Evolutionary conservation across 2,888 invertebrate species (phyloP).

Genomic region (Campaea margaritaria): DNA sequence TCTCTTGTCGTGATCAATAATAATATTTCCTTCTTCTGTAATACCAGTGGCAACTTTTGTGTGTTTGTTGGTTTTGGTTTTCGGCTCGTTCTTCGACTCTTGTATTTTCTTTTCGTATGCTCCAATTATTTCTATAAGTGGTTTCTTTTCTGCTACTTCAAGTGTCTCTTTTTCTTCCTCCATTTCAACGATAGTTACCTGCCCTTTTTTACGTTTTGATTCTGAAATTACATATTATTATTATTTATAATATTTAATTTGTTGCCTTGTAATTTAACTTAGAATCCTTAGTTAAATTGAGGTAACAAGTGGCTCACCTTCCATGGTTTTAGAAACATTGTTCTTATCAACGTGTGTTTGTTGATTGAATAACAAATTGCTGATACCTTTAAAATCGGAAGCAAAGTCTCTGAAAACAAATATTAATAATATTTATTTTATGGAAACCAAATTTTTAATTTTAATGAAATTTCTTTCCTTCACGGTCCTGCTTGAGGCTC

Average conservation of each 20-base stretch:
- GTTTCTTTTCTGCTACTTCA: conserved; percentile 58
- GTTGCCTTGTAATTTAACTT: too few species aligned
- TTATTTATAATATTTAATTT: not conserved
- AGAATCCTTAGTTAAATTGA: too few species aligned
- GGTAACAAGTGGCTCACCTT: too few species aligned
- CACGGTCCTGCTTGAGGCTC: too few species aligned
- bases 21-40: conserved; percentile 51
- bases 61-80: conserved; percentile 30
- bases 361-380: conserved; percentile 65
- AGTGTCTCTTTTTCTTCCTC: conserved; percentile 44
- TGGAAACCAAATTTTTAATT: too few species aligned
- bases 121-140: conserved; percentile 69
- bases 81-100: conserved; percentile 36
- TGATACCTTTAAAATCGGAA: conserved; percentile 61
- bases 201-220: conserved; percentile 41
- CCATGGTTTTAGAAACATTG: conserved; percentile 47
- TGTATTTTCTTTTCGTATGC: conserved; percentile 45
- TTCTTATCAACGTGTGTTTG: conserved; percentile 51
- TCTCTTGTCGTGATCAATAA: conserved; percentile 64
- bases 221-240: conserved; percentile 37
- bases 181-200: conserved; percentile 51
- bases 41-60: conserved; percentile 45
- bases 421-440: not conserved
- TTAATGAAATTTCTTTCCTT: too few species aligned
- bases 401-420: conserved; percentile 55